Evolutionary conservation across 2,113 vertebrate genomes (phyloP).

Genomic region (Scomber colias): DNA sequence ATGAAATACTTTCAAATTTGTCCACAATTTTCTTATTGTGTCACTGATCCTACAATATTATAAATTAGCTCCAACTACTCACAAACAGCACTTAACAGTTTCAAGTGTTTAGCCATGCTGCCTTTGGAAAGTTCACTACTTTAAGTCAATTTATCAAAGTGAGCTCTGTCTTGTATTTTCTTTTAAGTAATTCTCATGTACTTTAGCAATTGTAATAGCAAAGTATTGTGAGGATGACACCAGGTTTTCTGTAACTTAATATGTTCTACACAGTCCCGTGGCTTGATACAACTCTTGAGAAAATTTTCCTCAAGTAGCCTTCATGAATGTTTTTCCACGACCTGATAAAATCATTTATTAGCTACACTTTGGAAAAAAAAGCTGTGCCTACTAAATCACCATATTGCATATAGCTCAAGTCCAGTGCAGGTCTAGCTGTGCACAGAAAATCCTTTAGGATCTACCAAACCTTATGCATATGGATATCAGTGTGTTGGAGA

Average conservation of each 20-base stretch:
- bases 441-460: slow-evolving; percentile 38
- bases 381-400: slow-evolving; percentile 27
- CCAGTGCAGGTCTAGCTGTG: slow-evolving; percentile 26
- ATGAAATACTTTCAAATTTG: neutral
- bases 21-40: neutral
- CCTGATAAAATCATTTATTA: slow-evolving; percentile 45
- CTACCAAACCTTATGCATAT: slow-evolving; percentile 63
- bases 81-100: too few species aligned
- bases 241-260: neutral
- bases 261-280: neutral
- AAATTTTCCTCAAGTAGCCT: slow-evolving; percentile 16
- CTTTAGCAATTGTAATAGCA: neutral
- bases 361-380: neutral
- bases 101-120: neutral
- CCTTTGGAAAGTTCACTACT: neutral
- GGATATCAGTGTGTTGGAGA: slow-evolving; percentile 76
- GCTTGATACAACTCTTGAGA: neutral
- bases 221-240: slow-evolving; percentile 1
- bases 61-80: neutral
- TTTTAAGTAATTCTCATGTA: neutral
- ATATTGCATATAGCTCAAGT: slow-evolving; percentile 37
- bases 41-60: neutral
- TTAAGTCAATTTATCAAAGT: too few species aligned
- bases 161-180: neutral
- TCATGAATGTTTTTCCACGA: slow-evolving; percentile 1